Evolutionary conservation across 2,888 invertebrate genomes (phyloP), one percentile per base, ranked within the genome.

Genomic region (Melanostoma mellinum): DNA sequence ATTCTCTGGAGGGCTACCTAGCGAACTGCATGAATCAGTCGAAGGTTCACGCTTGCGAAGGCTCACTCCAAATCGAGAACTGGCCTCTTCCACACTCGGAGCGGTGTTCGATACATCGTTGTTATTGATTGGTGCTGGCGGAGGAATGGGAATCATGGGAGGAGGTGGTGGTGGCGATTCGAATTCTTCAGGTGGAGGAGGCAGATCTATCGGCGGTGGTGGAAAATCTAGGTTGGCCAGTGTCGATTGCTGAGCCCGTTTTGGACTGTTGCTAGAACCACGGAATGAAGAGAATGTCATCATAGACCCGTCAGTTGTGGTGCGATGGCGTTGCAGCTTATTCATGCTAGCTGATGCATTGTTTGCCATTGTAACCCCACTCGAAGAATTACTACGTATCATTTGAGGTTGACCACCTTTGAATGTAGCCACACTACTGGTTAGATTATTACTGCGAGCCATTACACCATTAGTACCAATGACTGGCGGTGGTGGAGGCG

Each of bases 341-440:
- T 90, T 92, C 1, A 91, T 86, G 85, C 94, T 92, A 69, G 93
- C 93, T 0, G 94, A 93, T 20, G 94, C 94, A 68, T 94, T 94
- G 87, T 93, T 93, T 36, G 92, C 94, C 86, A 93, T 93, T 0
- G 94, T 95, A 6, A 96, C 96, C 6, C 97, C 97, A 56, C 96
- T 95, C 0, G 97, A 97, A 0, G 97, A 97, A 91, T 97, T 97
- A 88, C 96, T 97, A 46, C 97, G 94, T 80, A 96, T 97, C 97
- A 97, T 97, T 91, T 97, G 96, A 20, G 94, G 94, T 88, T 94
- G 94, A 2, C 94, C 94, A 75, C 95, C 93, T 46, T 86, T 85
- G 55, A 89, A 33, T 87, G 89, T 68, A 86, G 85, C 85, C 42
- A 80, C 72, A 4, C 61, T 71, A 86, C 86, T 84, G 86, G 86